Percentiles rank a stretch among this genome's conserved stretches.
Conservation (phyloP, 1,140 invertebrate species). For the Arion vulgaris region DNA sequence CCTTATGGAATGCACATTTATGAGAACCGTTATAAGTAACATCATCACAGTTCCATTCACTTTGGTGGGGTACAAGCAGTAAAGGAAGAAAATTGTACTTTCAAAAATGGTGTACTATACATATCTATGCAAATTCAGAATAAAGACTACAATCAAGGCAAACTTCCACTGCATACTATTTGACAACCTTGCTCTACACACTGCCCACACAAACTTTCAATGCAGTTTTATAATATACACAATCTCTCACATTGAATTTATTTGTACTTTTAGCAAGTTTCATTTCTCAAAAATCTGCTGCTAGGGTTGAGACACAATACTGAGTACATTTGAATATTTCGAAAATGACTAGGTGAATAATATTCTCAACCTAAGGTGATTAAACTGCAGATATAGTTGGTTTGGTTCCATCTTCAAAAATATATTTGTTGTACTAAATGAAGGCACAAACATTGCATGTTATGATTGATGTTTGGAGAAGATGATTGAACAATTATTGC, state of each 20-base stretch:
- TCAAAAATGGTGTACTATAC: not conserved
- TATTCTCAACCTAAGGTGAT: not conserved
- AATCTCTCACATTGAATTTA: too few species aligned
- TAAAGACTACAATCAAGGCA: not conserved
- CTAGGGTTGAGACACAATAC: too few species aligned
- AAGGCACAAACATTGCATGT: slow-evolving; percentile 4
- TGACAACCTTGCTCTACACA: too few species aligned
- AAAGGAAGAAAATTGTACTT: not conserved
- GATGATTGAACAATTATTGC: not conserved
- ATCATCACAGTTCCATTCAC: slow-evolving; percentile 31
- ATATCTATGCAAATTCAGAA: not conserved
- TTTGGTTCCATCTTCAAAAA: not conserved
- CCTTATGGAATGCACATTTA: slow-evolving; percentile 29
- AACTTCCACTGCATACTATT: too few species aligned
- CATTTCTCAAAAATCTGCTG: too few species aligned
- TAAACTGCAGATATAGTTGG: not conserved
- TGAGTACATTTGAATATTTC: not conserved
- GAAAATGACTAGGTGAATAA: not conserved
- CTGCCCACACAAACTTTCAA: too few species aligned
- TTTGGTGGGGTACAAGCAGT: not conserved
- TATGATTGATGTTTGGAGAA: not conserved
- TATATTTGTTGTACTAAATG: not conserved
- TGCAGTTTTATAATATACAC: too few species aligned
- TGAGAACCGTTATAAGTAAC: slow-evolving; percentile 27
- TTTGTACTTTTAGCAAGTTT: too few species aligned